Conservation (phyloP, 2,113 vertebrate genomes). For the Tauraco erythrolophus region DNA sequence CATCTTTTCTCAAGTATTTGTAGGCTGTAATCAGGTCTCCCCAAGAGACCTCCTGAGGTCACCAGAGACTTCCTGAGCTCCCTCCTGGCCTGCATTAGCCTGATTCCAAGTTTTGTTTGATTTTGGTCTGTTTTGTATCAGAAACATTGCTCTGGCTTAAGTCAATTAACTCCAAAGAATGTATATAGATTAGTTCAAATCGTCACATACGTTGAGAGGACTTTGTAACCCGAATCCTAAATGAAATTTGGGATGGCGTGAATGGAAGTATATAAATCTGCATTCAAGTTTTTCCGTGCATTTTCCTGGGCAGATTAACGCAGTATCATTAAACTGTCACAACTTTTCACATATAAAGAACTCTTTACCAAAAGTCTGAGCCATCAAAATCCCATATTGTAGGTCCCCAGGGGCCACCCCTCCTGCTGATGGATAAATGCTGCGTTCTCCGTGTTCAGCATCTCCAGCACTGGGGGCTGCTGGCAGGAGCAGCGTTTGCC, state of each 20-base stretch:
- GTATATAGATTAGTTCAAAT: neutral
- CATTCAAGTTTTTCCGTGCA: neutral
- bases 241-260: neutral
- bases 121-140: neutral
- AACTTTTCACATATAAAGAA: neutral
- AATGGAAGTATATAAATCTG: neutral
- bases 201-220: neutral
- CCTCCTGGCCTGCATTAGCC: neutral
- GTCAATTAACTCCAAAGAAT: neutral
- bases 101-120: neutral
- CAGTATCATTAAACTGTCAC: neutral
- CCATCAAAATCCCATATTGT: neutral
- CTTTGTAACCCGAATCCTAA: neutral
- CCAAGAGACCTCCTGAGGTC: too few species aligned
- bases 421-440: neutral
- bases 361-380: neutral
- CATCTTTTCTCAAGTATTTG: too few species aligned
- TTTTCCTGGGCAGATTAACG: neutral
- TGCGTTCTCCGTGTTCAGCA: neutral
- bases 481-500: neutral
- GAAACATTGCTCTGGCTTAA: neutral
- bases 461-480: neutral
- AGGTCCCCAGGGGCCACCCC: neutral
- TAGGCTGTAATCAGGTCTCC: too few species aligned
- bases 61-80: neutral